Conservation (phyloP, 2,888 invertebrate species). For the Lasioglossum leucozonium region DNA sequence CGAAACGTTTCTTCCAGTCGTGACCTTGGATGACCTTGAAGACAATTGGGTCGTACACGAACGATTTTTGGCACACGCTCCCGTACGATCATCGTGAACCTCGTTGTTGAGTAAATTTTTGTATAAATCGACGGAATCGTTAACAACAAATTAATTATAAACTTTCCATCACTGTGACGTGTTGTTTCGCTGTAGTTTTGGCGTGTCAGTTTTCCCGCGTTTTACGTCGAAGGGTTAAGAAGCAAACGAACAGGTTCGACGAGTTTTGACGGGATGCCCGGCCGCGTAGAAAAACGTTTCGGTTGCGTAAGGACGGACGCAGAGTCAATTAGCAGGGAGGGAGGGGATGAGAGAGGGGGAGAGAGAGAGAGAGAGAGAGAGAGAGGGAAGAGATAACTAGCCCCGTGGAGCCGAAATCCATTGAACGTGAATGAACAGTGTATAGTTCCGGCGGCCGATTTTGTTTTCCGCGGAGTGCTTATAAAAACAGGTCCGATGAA, state of each 20-base stretch:
- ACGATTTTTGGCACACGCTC: too few species aligned
- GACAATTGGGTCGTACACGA: too few species aligned
- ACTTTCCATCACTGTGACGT: too few species aligned
- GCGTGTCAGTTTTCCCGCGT: neutral
- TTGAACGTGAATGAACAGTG: neutral
- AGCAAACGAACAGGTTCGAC: neutral
- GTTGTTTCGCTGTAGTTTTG: neutral
- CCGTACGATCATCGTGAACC: too few species aligned
- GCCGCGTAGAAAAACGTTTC: neutral
- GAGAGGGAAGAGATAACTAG: neutral
- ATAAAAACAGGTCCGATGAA: slow-evolving; percentile 41
- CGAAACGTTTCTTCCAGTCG: too few species aligned
- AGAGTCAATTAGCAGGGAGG: neutral
- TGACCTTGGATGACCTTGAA: too few species aligned
- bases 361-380: neutral
- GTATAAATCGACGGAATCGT: too few species aligned
- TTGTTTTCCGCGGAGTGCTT: slow-evolving; percentile 35
- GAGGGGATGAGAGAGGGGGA: too few species aligned
- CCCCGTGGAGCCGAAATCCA: slow-evolving; percentile 1
- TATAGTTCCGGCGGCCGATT: slow-evolving; percentile 29
- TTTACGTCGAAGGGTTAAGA: neutral
- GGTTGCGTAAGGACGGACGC: neutral
- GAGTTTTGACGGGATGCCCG: neutral
- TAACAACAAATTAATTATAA: too few species aligned
- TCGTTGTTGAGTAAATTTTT: too few species aligned